phyloP scores from a whole-genome alignment of 2,888 invertebrate species.

The Chrysolina americana region DNA sequence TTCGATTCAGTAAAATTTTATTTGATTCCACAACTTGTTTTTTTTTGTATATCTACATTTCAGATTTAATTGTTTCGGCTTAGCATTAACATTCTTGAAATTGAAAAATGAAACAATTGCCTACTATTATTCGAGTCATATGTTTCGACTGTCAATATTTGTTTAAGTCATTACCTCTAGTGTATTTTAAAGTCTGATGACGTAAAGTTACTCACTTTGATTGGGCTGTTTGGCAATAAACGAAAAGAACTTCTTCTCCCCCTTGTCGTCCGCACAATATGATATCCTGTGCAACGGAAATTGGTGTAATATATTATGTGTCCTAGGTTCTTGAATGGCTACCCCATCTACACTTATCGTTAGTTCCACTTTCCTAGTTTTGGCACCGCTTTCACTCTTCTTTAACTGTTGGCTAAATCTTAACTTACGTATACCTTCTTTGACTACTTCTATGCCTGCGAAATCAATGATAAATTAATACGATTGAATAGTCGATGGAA shows the following conservation, averaged over 20 bases:
- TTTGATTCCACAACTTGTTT: no score
- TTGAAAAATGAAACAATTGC: no score
- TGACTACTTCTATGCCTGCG: slow-evolving; percentile 91
- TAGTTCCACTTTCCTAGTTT: slow-evolving; percentile 92
- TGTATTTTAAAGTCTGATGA: no score
- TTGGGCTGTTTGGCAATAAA: slow-evolving; percentile 88
- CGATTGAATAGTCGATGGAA: no score
- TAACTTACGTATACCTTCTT: slow-evolving; percentile 96
- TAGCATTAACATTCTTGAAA: no score
- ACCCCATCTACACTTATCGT: slow-evolving; percentile 98
- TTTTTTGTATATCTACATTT: no score
- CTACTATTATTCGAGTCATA: no score
- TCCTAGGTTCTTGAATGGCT: slow-evolving; percentile 85
- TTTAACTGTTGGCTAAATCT: slow-evolving; percentile 94
- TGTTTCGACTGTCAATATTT: no score
- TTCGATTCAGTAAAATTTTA: no score
- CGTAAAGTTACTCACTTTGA: slow-evolving; percentile 61
- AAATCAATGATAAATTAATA: slow-evolving; percentile 30
- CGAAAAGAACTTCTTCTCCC: slow-evolving; percentile 96
- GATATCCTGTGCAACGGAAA: slow-evolving; percentile 98
- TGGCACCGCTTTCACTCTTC: slow-evolving; percentile 92
- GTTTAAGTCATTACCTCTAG: no score
- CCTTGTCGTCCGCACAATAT: slow-evolving; percentile 99
- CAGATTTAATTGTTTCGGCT: no score
- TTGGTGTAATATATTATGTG: slow-evolving; percentile 90